A percentile compares a stretch with the other conserved stretches of the same genome.
Evolutionary conservation across 2,888 invertebrate genomes (phyloP).

Genomic region (Yponomeuta plumbellus): DNA sequence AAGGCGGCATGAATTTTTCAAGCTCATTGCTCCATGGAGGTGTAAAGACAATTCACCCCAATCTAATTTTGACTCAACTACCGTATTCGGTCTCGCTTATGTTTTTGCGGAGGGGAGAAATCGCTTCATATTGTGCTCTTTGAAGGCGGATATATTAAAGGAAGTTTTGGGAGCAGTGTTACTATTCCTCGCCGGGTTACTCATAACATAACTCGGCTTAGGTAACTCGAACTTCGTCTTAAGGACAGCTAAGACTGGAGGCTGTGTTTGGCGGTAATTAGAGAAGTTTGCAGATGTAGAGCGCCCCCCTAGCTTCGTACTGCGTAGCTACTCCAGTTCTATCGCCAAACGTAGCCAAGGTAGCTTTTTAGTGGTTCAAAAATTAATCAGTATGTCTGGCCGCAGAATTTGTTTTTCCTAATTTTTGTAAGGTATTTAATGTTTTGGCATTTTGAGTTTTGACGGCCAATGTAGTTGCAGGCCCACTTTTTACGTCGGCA

Average conservation of each 20-base stretch:
- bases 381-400: background rate
- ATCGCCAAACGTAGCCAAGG: background rate
- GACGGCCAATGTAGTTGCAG: too few species aligned
- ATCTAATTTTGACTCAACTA: too few species aligned
- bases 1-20: too few species aligned
- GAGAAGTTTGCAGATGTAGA: conserved; percentile 50
- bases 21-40: too few species aligned
- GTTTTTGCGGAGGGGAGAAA: conserved; percentile 5
- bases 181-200: conserved; percentile 14
- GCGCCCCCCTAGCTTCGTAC: conserved; percentile 23
- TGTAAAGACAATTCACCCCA: too few species aligned
- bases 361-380: background rate
- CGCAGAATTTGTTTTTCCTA: background rate
- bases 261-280: conserved; percentile 53
- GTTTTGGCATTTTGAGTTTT: too few species aligned
- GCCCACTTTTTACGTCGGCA: too few species aligned
- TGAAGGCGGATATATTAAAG: conserved; percentile 15
- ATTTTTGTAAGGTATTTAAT: too few species aligned
- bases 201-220: conserved; percentile 20
- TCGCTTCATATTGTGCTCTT: background rate
- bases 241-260: conserved; percentile 33
- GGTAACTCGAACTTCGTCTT: conserved; percentile 28
- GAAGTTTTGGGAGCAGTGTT: conserved; percentile 10
- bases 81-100: conserved; percentile 30
- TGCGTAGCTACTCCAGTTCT: background rate